phyloP scores from a whole-genome alignment of 2,888 invertebrate genomes.

The Andrena marginata region DNA sequence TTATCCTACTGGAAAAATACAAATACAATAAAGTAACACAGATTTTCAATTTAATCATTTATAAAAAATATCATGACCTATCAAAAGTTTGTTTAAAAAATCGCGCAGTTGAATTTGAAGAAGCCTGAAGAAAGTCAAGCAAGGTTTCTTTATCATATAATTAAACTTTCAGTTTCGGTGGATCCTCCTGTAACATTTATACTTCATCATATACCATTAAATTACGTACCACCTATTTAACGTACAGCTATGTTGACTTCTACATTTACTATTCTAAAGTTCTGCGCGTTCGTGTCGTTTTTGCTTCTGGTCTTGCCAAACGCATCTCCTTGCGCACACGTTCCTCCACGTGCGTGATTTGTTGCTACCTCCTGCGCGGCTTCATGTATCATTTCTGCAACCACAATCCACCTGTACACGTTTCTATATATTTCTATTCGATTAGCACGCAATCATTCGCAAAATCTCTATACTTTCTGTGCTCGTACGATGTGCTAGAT shows the following conservation, averaged over 20 bases:
- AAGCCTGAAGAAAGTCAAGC: neutral
- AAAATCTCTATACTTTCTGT: constrained; percentile 22
- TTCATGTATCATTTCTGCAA: constrained; percentile 57
- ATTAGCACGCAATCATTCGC: constrained; percentile 71
- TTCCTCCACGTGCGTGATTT: constrained; percentile 43
- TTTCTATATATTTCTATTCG: constrained; percentile 57
- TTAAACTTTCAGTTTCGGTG: neutral
- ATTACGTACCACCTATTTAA: neutral
- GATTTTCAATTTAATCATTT: too few species aligned
- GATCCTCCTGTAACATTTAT: neutral
- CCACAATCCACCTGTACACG: constrained; percentile 21
- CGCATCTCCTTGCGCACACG: constrained; percentile 46
- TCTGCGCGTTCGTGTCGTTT: constrained; percentile 32
- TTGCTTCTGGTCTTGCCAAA: constrained; percentile 60
- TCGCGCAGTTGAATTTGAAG: too few species aligned
- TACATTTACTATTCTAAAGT: constrained; percentile 7
- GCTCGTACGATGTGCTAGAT: constrained; percentile 53
- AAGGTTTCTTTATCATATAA: neutral
- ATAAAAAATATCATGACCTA: too few species aligned
- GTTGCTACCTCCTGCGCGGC: constrained; percentile 36
- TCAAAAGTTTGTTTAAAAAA: too few species aligned
- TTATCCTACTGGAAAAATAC: too few species aligned
- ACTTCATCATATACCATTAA: neutral
- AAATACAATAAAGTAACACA: too few species aligned
- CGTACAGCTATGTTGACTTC: neutral